phyloP scores from a whole-genome alignment of 2,797 vertebrate species.

The Alfaro cultratus region DNA sequence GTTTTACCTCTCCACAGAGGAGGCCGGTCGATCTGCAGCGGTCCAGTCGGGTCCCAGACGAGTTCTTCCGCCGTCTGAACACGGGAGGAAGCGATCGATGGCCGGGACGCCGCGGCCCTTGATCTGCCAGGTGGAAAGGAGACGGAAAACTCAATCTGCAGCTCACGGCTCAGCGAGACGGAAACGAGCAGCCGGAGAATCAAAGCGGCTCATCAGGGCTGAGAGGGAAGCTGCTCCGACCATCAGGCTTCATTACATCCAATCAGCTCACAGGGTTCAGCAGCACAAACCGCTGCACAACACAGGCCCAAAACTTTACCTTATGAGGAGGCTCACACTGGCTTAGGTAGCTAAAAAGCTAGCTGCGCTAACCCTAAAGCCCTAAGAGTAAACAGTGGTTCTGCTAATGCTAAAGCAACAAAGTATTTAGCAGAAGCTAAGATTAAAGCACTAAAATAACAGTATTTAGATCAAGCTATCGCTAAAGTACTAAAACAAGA shows the following conservation, averaged over 20 bases:
- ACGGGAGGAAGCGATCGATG: constrained; percentile 48
- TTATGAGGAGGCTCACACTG: no score
- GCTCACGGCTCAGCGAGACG: constrained; percentile 37
- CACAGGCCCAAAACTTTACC: no score
- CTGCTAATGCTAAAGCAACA: no score
- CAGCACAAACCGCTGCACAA: no score
- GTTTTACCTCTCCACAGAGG: constrained; percentile 8
- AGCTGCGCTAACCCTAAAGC: no score
- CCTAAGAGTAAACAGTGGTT: no score
- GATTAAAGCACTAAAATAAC: no score
- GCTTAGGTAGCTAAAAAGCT: no score
- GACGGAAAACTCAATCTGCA: constrained; percentile 47
- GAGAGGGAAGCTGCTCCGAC: background rate
- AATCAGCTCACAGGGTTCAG: background rate
- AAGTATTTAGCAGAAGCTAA: no score
- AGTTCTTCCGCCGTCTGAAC: constrained; percentile 50
- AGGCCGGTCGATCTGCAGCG: constrained; percentile 1
- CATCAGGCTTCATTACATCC: background rate
- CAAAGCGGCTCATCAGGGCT: constrained; percentile 23
- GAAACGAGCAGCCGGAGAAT: background rate
- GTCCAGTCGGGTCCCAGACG: constrained; percentile 38
- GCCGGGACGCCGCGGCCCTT: constrained; percentile 27
- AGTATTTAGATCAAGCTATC: no score
- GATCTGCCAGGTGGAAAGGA: constrained; percentile 50
- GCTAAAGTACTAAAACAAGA: no score